phyloP scores from a whole-genome alignment of 2,888 invertebrate genomes.

The Sycophila texana region DNA sequence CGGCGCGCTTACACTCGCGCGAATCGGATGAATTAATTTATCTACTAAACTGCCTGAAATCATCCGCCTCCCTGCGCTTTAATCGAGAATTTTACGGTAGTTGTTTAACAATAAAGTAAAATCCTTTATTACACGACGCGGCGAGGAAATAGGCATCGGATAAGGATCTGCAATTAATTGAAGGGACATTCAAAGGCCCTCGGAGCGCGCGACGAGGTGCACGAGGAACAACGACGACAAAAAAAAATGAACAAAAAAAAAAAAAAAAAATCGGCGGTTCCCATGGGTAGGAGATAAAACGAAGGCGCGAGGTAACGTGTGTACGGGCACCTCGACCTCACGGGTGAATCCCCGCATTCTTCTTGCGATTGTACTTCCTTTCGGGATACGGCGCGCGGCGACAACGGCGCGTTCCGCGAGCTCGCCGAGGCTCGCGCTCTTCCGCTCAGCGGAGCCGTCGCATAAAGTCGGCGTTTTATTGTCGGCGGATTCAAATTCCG shows the following conservation, averaged over 20 bases:
- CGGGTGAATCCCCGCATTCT: conserved; percentile 47
- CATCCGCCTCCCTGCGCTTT: neutral
- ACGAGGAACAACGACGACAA: no score
- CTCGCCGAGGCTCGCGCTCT: conserved; percentile 26
- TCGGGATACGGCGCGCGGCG: conserved; percentile 25
- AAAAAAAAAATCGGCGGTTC: conserved; percentile 8
- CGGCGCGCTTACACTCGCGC: no score
- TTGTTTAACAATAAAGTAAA: no score
- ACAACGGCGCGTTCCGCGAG: conserved; percentile 8
- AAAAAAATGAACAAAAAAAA: no score
- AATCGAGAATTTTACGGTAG: neutral
- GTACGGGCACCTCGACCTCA: conserved; percentile 31
- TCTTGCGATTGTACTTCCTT: conserved; percentile 43
- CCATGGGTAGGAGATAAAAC: conserved; percentile 23
- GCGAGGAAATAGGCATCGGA: neutral
- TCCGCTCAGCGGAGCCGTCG: conserved; percentile 65
- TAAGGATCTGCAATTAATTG: conserved; percentile 26
- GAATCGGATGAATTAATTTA: no score
- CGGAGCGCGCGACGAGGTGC: neutral
- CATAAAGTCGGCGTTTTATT: conserved; percentile 75
- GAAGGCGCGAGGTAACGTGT: conserved; percentile 39
- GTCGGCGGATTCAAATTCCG: conserved; percentile 75
- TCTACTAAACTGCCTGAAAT: no score
- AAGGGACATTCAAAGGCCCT: conserved; percentile 18
- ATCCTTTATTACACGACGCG: no score